A percentile compares a stretch with the other conserved stretches of the same genome.
phyloP scores from a whole-genome alignment of 2,113 vertebrate species.

The Notiomystis cincta region DNA sequence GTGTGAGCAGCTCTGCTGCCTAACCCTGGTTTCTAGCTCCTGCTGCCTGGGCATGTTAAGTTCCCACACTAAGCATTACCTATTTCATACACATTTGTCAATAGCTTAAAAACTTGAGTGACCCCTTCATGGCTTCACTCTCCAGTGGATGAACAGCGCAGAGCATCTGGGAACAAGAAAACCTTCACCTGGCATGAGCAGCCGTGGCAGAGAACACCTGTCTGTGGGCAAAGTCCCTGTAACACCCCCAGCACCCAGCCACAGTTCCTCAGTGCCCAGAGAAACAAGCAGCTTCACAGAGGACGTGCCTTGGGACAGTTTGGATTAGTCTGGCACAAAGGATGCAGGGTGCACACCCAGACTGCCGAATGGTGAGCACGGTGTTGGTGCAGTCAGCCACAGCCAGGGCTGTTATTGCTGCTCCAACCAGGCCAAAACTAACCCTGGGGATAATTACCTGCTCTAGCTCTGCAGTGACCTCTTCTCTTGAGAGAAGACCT shows the following conservation, averaged over 20 bases:
- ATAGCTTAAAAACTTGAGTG: neutral
- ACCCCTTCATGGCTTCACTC: neutral
- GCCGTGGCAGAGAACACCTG: neutral
- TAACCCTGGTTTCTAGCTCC: neutral
- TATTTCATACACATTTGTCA: neutral
- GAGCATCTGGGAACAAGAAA: neutral
- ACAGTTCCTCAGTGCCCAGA: neutral
- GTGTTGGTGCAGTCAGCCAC: neutral
- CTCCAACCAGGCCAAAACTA: neutral
- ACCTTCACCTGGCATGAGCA: neutral
- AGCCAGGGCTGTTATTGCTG: neutral
- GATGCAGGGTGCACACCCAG: neutral
- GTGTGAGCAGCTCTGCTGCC: neutral
- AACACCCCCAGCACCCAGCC: neutral
- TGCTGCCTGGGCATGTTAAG: neutral
- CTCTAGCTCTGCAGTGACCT: neutral
- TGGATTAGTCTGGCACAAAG: accelerated
- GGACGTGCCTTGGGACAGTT: neutral
- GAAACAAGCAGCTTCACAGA: neutral
- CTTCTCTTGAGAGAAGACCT: neutral
- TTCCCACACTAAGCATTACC: neutral
- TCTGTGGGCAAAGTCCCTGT: neutral
- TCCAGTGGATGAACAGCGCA: accelerated
- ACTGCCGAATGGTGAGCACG: accelerated
- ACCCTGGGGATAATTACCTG: neutral